phyloP scores from a whole-genome alignment of 2,888 invertebrate species.

The Calliphora vomitoria region DNA sequence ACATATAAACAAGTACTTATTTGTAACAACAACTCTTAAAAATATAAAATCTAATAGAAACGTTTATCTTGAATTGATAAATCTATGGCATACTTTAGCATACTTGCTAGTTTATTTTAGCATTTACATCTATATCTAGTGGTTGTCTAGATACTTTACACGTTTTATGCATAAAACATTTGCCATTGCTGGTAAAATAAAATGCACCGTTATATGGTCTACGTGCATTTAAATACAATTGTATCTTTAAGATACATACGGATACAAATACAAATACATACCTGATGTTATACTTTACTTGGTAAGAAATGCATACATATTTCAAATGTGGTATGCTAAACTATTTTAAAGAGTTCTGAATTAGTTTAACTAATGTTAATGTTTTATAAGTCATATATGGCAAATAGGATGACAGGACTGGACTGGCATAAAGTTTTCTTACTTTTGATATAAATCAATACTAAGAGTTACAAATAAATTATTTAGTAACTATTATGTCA shows the following conservation, averaged over 20 bases:
- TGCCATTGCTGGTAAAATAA: background rate
- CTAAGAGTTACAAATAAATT: no score
- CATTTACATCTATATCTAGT: conserved; percentile 10
- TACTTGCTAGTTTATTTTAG: background rate
- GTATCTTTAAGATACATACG: conserved; percentile 27
- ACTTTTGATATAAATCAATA: no score
- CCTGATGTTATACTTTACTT: background rate
- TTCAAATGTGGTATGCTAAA: background rate
- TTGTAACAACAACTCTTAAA: background rate
- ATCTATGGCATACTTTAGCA: conserved; percentile 39
- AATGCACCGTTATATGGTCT: conserved; percentile 63
- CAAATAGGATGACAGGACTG: no score
- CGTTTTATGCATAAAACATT: conserved; percentile 67
- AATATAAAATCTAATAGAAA: conserved; percentile 34
- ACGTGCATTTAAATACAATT: conserved; percentile 59
- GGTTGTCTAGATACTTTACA: conserved; percentile 47
- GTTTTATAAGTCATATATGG: no score
- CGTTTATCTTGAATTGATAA: conserved; percentile 57
- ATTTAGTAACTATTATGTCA: no score
- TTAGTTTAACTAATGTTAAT: background rate
- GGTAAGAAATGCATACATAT: background rate
- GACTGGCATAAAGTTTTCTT: no score
- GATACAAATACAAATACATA: conserved; percentile 35
- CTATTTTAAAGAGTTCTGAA: background rate
- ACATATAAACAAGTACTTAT: no score